Evolutionary conservation across 2,797 vertebrate genomes (phyloP).

Genomic region (Ceryle rudis): DNA sequence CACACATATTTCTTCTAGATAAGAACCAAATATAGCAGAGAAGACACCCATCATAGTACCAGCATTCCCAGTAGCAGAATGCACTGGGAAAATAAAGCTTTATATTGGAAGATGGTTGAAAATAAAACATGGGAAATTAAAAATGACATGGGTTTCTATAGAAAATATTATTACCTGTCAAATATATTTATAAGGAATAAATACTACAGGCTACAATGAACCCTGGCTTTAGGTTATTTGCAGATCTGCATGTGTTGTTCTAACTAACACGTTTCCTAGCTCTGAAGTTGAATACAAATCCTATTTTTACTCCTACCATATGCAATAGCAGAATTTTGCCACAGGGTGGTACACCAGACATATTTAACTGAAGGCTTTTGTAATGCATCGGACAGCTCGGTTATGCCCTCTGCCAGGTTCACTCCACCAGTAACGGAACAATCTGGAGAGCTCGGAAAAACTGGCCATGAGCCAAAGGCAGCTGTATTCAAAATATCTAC

Average conservation of each 20-base stretch:
- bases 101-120: neutral
- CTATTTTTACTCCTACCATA: conserved; percentile 54
- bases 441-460: conserved; percentile 82
- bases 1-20: neutral
- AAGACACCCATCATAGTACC: neutral
- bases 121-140: neutral
- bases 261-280: neutral
- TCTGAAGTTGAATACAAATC: neutral
- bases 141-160: neutral
- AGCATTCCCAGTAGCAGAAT: neutral
- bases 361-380: conserved; percentile 82
- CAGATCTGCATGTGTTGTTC: conserved; percentile 6
- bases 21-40: neutral
- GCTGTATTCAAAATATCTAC: neutral
- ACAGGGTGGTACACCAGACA: conserved; percentile 92
- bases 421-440: conserved; percentile 79
- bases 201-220: neutral
- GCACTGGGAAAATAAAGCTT: neutral
- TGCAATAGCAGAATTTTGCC: conserved; percentile 89
- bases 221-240: conserved; percentile 29
- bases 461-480: conserved; percentile 71
- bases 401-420: conserved; percentile 78
- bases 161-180: neutral
- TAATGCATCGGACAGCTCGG: conserved; percentile 81
- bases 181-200: neutral